Base-by-base conservation (phyloP, 2,888 invertebrate species). In the Tiliacea aurago region DNA sequence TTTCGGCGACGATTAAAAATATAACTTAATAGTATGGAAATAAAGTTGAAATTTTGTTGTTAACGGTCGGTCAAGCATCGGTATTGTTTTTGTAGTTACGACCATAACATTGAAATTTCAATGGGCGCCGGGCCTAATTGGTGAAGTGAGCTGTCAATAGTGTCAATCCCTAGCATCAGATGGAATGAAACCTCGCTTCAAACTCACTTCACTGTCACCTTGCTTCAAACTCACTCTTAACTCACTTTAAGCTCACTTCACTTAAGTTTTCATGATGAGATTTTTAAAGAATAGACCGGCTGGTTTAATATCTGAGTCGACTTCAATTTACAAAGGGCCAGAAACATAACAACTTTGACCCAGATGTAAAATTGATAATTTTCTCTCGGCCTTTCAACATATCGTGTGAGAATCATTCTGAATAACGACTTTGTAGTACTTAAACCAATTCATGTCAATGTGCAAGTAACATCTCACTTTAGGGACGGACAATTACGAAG, bases 381-480 rank as follows among this genome's bases (percentile, higher is more conserved):
- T 81, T 66, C 43, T 58, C 65, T 62, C 28, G 20, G 56, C 62
- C 53, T 68, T 83, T 73, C 28, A 55, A 23, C 4, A 47, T 33
- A 18, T 64, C 56, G 28, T 74, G 56, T 68, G 56, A 74, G 41
- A 64, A 76, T 81, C 66, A 81, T 49, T 73, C n/a, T 23, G 1
- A 7, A 41, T 58, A 66, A 64, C 13, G 11, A 63, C 51, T 55
- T 66, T 51, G 41, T 2, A 68, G 69, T 43, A 64, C 10, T 23
- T 18, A 23, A 20, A 65, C 13, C 7, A 58, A 73, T 63, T 58
- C 67, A 58, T 76, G 70, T 81, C 45, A 72, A 59, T 69, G n/a
- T 62, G 59, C 53, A 18, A 65, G 70, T 82, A 72, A 64, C 47
- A 37, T 69, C n/a, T 68, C 59, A 49, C 23, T 70, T 51, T 71